phyloP scores from a whole-genome alignment of 2,113 vertebrate genomes.

The Lagopus leucura region DNA sequence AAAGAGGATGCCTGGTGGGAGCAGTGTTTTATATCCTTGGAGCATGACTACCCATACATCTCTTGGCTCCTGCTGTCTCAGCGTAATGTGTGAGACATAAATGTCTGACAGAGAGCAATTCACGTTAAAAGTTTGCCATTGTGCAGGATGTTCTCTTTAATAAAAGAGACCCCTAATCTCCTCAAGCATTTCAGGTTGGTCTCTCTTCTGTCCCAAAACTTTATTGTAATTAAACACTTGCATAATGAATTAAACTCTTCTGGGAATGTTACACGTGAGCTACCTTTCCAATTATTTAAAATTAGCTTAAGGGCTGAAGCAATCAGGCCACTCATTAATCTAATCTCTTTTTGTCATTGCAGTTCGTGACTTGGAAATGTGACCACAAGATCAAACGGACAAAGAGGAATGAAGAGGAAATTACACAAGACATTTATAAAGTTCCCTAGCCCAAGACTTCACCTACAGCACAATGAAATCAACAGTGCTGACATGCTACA shows the following conservation, averaged over 20 bases:
- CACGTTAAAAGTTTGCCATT: not conserved
- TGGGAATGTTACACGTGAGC: constrained; percentile 2
- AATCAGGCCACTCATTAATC: constrained; percentile 61
- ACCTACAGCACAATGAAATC: not conserved
- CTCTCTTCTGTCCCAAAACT: not conserved
- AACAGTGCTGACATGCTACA: not conserved
- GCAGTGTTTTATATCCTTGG: not conserved
- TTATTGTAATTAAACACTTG: constrained; percentile 26
- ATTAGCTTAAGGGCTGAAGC: constrained; percentile 39
- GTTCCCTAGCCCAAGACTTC: not conserved
- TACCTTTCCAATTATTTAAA: constrained; percentile 59
- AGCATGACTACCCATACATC: not conserved
- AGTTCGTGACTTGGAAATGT: not conserved
- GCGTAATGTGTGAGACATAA: not conserved
- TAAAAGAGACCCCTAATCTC: not conserved
- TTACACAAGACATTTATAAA: not conserved
- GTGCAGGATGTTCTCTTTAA: not conserved
- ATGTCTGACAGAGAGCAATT: not conserved
- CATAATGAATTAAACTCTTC: constrained; percentile 30
- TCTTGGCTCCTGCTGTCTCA: not conserved
- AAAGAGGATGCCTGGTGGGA: not conserved
- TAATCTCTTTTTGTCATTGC: constrained; percentile 17
- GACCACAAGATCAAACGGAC: constrained; percentile 32
- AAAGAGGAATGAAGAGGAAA: constrained; percentile 17
- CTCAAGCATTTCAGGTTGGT: not conserved